Evolutionary conservation across 2,888 invertebrate genomes (phyloP).

Genomic region (Lumbricus terrestris): DNA sequence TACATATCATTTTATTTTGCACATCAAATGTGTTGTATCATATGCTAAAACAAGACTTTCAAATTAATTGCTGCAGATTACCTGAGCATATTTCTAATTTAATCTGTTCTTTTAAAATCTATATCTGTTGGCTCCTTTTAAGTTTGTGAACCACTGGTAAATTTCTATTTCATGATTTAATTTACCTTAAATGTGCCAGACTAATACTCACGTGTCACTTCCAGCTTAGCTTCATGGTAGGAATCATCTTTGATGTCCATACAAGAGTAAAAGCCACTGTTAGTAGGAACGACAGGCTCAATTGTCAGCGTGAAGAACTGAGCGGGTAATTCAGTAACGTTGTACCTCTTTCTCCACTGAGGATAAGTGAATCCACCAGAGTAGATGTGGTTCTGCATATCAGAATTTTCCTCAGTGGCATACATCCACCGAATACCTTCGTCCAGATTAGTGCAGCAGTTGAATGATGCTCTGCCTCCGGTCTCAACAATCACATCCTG

Average conservation of each 20-base stretch:
- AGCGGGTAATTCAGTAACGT: background rate
- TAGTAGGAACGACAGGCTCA: background rate
- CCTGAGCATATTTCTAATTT: background rate
- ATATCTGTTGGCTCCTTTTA: background rate
- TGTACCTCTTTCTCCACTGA: background rate
- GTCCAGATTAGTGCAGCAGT: background rate
- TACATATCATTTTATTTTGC: background rate
- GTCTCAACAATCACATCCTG: background rate
- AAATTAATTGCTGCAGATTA: background rate
- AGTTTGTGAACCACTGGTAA: background rate
- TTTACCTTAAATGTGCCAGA: background rate
- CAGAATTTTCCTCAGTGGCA: background rate
- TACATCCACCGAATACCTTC: background rate
- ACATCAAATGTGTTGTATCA: background rate
- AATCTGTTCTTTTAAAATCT: background rate
- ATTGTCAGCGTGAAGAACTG: background rate
- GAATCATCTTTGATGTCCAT: constrained; percentile 3
- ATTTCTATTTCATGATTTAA: background rate
- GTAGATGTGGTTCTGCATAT: background rate
- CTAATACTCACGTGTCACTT: background rate
- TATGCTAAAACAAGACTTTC: background rate
- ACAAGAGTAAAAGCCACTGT: background rate
- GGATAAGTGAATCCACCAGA: constrained; percentile 3
- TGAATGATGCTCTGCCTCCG: background rate
- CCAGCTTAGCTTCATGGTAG: background rate